These are phyloP conservation scores for Sciurus carolinensis DNA, from an alignment of 2,797 vertebrate species.

Conservation along the genomic window DNA sequence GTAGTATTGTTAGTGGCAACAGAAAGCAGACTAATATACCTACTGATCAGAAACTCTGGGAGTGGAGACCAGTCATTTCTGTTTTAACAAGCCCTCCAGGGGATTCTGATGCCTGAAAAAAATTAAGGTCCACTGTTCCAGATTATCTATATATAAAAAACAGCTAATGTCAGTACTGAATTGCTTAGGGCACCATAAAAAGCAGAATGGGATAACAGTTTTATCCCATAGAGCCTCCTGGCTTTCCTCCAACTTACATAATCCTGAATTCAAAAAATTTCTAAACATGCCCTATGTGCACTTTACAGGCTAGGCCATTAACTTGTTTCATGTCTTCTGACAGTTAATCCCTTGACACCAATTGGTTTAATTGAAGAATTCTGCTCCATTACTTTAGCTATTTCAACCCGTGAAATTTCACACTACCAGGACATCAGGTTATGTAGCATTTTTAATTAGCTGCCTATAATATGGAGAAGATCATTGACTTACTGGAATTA, in stretches of 20 bases:
- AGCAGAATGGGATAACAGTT: background rate
- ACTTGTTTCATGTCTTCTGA: conserved; percentile 66
- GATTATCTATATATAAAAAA: conserved; percentile 12
- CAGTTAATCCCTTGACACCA: conserved; percentile 62
- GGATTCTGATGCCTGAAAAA: conserved; percentile 4
- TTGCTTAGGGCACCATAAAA: background rate
- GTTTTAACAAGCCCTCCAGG: conserved; percentile 16
- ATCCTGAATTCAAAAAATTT: conserved; percentile 64
- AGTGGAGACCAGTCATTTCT: background rate
- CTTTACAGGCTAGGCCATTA: conserved; percentile 49
- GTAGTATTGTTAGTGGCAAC: background rate
- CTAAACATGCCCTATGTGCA: background rate
- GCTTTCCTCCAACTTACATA: conserved; percentile 29
- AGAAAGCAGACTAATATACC: background rate
- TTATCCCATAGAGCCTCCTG: conserved; percentile 4
- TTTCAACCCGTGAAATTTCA: conserved; percentile 66
- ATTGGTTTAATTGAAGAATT: conserved; percentile 72
- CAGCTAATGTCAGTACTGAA: conserved; percentile 34
- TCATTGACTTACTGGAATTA: conserved; percentile 51
- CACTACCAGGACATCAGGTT: conserved; percentile 38
- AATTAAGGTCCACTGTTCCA: background rate
- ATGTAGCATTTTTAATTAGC: conserved; percentile 67
- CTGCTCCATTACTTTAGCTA: conserved; percentile 46
- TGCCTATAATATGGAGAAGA: conserved; percentile 48
- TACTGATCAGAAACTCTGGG: background rate